Percentiles rank a stretch among this genome's conserved stretches.
phyloP scores from a whole-genome alignment of 1,140 invertebrate species.

The Lordiphosa mommai region DNA sequence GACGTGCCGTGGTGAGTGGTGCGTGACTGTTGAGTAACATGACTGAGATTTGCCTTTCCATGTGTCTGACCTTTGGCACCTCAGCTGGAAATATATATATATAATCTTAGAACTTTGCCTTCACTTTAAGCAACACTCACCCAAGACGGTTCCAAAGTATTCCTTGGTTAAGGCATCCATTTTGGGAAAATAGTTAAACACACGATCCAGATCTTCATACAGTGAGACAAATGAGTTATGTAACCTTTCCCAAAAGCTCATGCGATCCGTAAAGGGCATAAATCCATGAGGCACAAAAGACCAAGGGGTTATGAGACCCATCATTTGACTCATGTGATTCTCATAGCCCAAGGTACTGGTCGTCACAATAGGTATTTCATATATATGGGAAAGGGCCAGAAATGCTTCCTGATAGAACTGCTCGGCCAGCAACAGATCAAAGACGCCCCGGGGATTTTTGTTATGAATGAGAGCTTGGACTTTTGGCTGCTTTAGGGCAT shows the following conservation, averaged over 20 bases:
- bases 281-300: constrained; percentile 76
- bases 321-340: constrained; percentile 73
- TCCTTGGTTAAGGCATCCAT: constrained; percentile 70
- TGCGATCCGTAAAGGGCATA: constrained; percentile 63
- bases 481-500: constrained; percentile 66
- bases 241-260: constrained; percentile 79
- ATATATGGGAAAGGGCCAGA: constrained; percentile 71
- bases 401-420: constrained; percentile 79
- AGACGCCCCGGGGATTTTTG: constrained; percentile 56
- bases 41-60: constrained; percentile 80
- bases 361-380: constrained; percentile 74
- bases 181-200: constrained; percentile 60
- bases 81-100: constrained; percentile 42
- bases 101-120: neutral
- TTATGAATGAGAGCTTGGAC: constrained; percentile 77
- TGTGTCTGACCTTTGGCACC: constrained; percentile 80
- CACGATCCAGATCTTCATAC: constrained; percentile 49
- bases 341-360: constrained; percentile 66
- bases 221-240: constrained; percentile 48
- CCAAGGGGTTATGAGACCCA: constrained; percentile 71
- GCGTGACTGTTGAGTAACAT: constrained; percentile 76
- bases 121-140: constrained; percentile 51
- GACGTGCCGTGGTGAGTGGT: constrained; percentile 61
- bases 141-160: constrained; percentile 67
- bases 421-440: constrained; percentile 79